These are phyloP conservation scores for Anticlea derivata DNA, from an alignment of 2,888 invertebrate species.

Conservation along the genomic window DNA sequence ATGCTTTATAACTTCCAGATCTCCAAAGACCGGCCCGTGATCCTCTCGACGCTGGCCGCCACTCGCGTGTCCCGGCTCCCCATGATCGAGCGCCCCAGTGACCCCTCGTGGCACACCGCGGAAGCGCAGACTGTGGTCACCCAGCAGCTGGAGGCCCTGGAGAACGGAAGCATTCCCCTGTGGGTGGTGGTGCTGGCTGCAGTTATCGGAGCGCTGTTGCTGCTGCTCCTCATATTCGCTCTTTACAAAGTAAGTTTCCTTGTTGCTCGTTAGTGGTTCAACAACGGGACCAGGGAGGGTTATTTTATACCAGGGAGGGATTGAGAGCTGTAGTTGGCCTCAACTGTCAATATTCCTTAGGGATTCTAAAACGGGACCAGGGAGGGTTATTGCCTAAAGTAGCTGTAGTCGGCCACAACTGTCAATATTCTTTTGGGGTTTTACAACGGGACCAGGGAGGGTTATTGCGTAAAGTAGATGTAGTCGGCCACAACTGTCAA, in stretches of 20 bases:
- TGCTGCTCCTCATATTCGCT: conserved; percentile 89
- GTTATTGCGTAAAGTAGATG: no score
- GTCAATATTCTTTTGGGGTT: no score
- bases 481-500: no score
- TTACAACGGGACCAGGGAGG: no score
- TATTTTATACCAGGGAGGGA: no score
- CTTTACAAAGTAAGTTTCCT: conserved; percentile 92
- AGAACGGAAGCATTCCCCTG: conserved; percentile 89
- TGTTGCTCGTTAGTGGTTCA: no score
- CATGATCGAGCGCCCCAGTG: conserved; percentile 86
- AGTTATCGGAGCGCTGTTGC: conserved; percentile 90
- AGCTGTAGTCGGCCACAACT: no score
- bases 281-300: no score
- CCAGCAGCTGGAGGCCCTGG: conserved; percentile 85
- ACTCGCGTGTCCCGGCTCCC: conserved; percentile 89
- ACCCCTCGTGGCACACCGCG: conserved; percentile 84
- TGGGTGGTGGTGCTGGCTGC: conserved; percentile 95
- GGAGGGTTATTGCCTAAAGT: no score
- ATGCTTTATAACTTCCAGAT: conserved; percentile 55
- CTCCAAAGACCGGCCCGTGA: conserved; percentile 78
- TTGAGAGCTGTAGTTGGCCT: no score
- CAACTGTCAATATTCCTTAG: no score
- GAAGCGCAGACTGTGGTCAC: conserved; percentile 90
- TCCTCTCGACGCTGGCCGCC: conserved; percentile 90
- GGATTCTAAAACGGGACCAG: no score